Evolutionary conservation across 2,113 vertebrate genomes (phyloP), one percentile per base, ranked within the genome.

Genomic region (Lophotis ruficrista): DNA sequence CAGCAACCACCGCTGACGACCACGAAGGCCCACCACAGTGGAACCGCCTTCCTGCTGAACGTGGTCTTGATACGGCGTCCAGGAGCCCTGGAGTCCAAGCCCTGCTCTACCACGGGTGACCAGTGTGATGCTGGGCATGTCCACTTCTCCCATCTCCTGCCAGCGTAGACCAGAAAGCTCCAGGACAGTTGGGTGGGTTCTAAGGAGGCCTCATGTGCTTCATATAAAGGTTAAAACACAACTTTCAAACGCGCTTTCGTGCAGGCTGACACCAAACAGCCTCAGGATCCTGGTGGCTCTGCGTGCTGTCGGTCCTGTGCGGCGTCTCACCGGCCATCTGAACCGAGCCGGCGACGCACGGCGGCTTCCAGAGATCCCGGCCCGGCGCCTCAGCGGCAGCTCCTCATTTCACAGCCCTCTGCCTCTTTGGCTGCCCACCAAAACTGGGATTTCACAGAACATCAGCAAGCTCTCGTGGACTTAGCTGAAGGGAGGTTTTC

Each of bases 401-500:
- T 78, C 28, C 82, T 87, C 82, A 61, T 93, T 78, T 66, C 82
- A 54, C 88, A 71, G 88, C 56, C 68, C 85, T 90, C 41, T 70
- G 88, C 78, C 24, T 78, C 85, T 22, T 7, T 91, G 91, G 93
- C 91, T 68, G 51, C 70, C 38, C 79, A 62, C 56, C 94, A 87
- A 15, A 77, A 2, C 25, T 4, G 48, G 53, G 77, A 50, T 77
- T 89, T 89, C 5, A n/a, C 35, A 60, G 68, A 25, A 68, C 61
- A 68, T n/a, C 80, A 37, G 68, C 61, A 33, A 57, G 58, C 18
- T 1, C 70, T 75, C 10, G 0, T 2, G 48, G 61, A 15, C 61
- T 76, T 15, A 25, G 78, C 83, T 71, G 28, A 12, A 21, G 79
- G 66, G 70, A 79, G 62, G 23, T 60, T 87, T 89, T 28, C 85